These are phyloP conservation scores for Lasius platythorax DNA, from an alignment of 2,888 invertebrate genomes.

Conservation along the genomic window DNA sequence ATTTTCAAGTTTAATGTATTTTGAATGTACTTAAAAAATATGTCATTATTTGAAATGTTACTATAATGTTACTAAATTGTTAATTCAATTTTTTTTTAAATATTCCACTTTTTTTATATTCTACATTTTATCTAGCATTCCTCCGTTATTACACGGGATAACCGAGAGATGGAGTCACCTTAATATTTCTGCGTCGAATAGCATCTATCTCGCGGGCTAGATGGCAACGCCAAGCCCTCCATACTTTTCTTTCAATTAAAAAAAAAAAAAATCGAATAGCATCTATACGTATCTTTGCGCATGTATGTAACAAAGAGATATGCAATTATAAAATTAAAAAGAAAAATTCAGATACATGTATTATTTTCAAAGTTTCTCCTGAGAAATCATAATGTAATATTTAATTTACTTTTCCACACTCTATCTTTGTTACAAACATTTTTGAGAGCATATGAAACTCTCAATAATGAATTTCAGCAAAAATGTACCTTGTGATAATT, in stretches of 20 bases:
- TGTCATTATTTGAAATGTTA: too few species aligned
- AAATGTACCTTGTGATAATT: background rate
- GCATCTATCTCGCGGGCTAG: background rate
- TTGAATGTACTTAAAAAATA: constrained; percentile 3
- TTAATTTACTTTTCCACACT: background rate
- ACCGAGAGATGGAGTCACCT: constrained; percentile 28
- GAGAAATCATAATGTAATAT: background rate
- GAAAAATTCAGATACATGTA: background rate
- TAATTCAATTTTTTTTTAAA: background rate
- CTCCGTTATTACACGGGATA: background rate
- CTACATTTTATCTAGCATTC: background rate
- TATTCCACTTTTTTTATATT: background rate
- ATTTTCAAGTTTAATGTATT: background rate
- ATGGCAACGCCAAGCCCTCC: too few species aligned
- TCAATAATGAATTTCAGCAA: background rate
- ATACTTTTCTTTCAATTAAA: too few species aligned
- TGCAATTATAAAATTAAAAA: background rate
- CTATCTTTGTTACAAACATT: background rate
- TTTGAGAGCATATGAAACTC: background rate
- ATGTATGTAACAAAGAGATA: background rate
- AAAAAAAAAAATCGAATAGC: too few species aligned
- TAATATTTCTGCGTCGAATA: background rate
- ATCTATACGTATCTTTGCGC: background rate
- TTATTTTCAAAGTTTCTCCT: background rate
- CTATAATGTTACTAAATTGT: background rate